Evolutionary conservation across 2,797 vertebrate genomes (phyloP).

Genomic region (Melanotaenia parkinsoni): DNA sequence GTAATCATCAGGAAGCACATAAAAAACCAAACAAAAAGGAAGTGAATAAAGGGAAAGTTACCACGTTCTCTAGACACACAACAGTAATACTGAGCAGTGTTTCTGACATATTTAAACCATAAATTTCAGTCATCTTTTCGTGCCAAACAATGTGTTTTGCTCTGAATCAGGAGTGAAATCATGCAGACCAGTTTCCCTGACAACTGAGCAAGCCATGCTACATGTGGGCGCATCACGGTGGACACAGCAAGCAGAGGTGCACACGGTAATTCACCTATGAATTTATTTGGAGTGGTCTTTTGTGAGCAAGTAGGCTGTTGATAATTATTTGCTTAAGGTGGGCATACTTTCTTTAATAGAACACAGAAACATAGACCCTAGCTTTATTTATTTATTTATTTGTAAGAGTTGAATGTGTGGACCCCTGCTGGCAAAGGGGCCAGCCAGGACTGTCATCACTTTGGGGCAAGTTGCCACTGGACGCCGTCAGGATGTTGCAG

Average conservation of each 20-base stretch:
- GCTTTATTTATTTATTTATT: background rate
- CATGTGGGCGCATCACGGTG: conserved; percentile 63
- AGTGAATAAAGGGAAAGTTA: conserved; percentile 15
- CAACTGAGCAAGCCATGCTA: conserved; percentile 75
- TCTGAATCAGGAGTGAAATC: conserved; percentile 56
- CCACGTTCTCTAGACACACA: conserved; percentile 37
- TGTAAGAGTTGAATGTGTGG: conserved; percentile 38
- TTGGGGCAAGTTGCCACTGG: conserved; percentile 38
- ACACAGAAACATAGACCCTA: background rate
- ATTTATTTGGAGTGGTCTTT: background rate
- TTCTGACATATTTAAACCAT: conserved; percentile 17
- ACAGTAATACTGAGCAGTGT: conserved; percentile 21
- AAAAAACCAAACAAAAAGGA: conserved; percentile 11
- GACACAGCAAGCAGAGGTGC: conserved; percentile 70
- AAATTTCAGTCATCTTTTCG: conserved; percentile 10
- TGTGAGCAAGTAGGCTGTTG: background rate
- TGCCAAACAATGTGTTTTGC: conserved; percentile 44
- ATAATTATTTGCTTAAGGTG: background rate
- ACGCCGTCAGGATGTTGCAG: conserved; percentile 30
- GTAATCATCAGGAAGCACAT: conserved; percentile 29
- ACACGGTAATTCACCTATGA: conserved; percentile 37
- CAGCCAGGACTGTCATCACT: conserved; percentile 34
- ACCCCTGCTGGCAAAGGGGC: conserved; percentile 57
- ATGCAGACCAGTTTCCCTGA: conserved; percentile 65
- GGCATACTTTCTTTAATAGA: background rate